Evolutionary conservation across 2,888 invertebrate species (phyloP), one percentile per base, ranked within the genome.

Genomic region (Aspidapion aeneum): DNA sequence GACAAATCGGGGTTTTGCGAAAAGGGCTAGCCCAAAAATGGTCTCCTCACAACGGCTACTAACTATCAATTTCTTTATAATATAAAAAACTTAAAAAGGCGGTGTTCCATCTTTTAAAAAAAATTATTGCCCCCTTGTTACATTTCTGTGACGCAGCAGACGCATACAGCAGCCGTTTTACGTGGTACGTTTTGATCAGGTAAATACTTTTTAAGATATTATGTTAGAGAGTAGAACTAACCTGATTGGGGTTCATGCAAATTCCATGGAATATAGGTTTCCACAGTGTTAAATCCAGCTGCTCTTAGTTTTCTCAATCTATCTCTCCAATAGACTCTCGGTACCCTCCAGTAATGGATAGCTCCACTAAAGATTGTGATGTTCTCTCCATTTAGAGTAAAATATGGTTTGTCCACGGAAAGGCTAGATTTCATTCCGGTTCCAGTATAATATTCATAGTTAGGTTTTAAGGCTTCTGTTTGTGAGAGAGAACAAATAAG

Each of bases 241-340:
- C 87, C 87, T 62, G 89, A 87, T 66, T 86, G 83, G 0, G 91
- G 90, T 79, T 97, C 93, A 77, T 97, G 97, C 61, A 88, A 82
- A 69, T 92, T 94, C 97, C 97, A 90, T 75, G 94, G 92, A 0
- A 96, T 88, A 76, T 96, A 79, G 12, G 93, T 94, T 68, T 93
- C 88, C 0, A 96, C 87, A 1, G 93, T 86, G 79, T 96, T 95
- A 5, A 96, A 83, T 1, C 97, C 98, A 22, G 91, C 92, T 1
- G 91, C 90, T 73, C 89, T 85, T 71, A 93, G 81, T 75, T 92
- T 91, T 59, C 85, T 81, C 64, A 96, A 79, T 62, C 93, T 85
- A 65, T 93, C 90, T 57, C 87, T 83, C 96, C 95, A 96, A 74
- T 90, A 90, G 18, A 82, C 83, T 21, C 86, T 86, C 1, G 91